Evolutionary conservation across 2,888 invertebrate genomes (phyloP).

Genomic region (Napeogenes sylphis): DNA sequence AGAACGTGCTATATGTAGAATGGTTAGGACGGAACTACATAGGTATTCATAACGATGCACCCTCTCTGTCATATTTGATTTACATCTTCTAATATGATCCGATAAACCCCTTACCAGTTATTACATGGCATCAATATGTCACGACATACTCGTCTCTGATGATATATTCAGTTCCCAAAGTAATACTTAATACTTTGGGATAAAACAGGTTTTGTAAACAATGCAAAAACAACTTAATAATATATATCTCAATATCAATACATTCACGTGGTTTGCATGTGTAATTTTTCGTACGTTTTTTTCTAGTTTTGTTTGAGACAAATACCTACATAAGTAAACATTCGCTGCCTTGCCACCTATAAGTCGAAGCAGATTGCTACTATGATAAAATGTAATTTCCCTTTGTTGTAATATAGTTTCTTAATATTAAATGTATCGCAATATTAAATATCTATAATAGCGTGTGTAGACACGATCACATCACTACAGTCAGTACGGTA

Average conservation of each 20-base stretch:
- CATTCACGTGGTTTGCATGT: no score
- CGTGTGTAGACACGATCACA: neutral
- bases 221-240: neutral
- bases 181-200: slow-evolving; percentile 1
- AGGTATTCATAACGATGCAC: slow-evolving; percentile 1
- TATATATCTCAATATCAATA: no score
- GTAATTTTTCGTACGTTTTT: no score
- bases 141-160: neutral
- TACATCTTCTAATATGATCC: slow-evolving; percentile 16
- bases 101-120: slow-evolving; percentile 20
- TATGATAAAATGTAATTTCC: no score
- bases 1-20: no score
- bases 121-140: slow-evolving; percentile 11
- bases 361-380: no score
- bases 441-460: neutral
- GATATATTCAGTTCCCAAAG: neutral
- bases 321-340: no score
- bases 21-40: no score
- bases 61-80: slow-evolving; percentile 21
- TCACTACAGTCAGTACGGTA: slow-evolving; percentile 10
- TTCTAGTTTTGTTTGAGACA: no score
- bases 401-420: no score
- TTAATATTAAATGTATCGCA: no score
- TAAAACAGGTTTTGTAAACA: neutral
- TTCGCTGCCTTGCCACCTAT: no score